Percentiles rank a stretch among this genome's conserved stretches.
Conservation (phyloP, 2,797 vertebrate genomes). For the Chromis chromis region DNA sequence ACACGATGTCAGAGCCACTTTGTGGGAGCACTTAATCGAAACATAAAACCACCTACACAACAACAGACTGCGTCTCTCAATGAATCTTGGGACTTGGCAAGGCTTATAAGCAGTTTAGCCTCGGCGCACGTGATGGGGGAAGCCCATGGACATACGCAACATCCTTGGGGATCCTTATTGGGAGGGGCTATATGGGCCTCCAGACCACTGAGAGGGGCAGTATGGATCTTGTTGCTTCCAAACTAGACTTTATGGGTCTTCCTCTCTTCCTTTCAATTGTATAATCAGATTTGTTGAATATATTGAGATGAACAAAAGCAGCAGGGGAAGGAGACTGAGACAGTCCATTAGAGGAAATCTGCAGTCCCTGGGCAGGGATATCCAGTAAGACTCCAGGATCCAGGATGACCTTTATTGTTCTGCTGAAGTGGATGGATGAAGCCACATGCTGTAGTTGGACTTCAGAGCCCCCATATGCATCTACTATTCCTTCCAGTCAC, state of each 20-base stretch:
- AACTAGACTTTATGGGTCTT: constrained; percentile 27
- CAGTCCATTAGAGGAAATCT: constrained; percentile 41
- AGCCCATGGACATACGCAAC: constrained; percentile 58
- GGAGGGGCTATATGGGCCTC: constrained; percentile 26
- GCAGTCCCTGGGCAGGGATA: constrained; percentile 24
- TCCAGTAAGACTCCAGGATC: constrained; percentile 48
- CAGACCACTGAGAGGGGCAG: constrained; percentile 20
- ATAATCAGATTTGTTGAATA: constrained; percentile 61
- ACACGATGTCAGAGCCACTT: constrained; percentile 54
- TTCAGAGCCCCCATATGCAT: constrained; percentile 13
- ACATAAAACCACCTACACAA: constrained; percentile 40
- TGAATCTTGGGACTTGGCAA: constrained; percentile 42
- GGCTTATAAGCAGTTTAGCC: constrained; percentile 49
- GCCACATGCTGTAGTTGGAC: not conserved
- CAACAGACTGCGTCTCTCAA: constrained; percentile 26
- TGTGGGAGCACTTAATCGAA: constrained; percentile 58
- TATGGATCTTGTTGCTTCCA: constrained; percentile 40
- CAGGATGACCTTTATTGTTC: constrained; percentile 70
- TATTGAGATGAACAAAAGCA: constrained; percentile 60
- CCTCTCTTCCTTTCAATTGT: constrained; percentile 28
- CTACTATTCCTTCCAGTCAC: constrained; percentile 41
- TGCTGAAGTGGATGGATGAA: constrained; percentile 38
- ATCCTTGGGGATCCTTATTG: constrained; percentile 62
- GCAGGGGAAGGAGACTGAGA: constrained; percentile 56
- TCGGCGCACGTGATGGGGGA: constrained; percentile 60